phyloP scores from a whole-genome alignment of 2,797 vertebrate species.

The Anguilla marmorata region DNA sequence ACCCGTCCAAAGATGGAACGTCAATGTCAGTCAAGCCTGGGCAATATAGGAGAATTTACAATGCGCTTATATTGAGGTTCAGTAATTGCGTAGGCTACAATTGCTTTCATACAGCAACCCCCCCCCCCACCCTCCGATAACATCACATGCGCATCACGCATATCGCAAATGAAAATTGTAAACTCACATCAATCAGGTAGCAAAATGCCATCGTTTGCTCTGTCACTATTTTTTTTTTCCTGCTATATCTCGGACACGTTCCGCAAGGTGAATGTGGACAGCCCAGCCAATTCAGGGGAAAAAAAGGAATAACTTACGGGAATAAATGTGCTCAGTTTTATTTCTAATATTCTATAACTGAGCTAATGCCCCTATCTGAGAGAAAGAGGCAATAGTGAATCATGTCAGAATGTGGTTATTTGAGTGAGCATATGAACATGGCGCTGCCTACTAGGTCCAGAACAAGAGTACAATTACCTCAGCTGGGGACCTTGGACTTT shows the following conservation, averaged over 20 bases:
- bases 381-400: neutral
- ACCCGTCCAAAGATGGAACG: neutral
- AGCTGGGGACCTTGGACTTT: too few species aligned
- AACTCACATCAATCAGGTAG: neutral
- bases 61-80: neutral
- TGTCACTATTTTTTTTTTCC: neutral
- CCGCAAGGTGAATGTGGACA: neutral
- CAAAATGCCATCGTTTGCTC: neutral
- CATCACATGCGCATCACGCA: neutral
- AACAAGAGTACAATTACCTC: too few species aligned
- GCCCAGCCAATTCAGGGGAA: neutral
- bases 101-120: neutral
- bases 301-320: neutral
- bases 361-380: neutral
- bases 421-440: neutral
- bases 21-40: neutral
- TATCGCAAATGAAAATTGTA: neutral
- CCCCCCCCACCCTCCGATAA: neutral
- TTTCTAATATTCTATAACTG: neutral
- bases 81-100: neutral
- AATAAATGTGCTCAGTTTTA: neutral
- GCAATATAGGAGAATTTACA: neutral
- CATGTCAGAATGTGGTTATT: neutral
- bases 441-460: too few species aligned
- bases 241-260: neutral